Conservation (phyloP, 2,113 vertebrate species). For the Brachypteracias leptosomus region DNA sequence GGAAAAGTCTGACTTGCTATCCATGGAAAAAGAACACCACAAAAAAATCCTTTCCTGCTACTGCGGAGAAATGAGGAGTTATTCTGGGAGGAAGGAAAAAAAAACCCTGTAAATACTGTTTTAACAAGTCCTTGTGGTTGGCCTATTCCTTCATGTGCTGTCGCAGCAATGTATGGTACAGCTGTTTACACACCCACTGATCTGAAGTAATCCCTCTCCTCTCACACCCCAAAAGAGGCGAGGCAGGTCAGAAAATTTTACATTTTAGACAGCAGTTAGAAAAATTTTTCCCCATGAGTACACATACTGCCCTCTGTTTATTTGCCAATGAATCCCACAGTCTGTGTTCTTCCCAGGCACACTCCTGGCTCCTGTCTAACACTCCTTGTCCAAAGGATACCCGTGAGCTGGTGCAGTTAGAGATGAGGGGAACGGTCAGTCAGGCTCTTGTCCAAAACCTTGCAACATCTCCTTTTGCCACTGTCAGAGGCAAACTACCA, state of each 20-base stretch:
- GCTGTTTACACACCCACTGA: conserved; percentile 12
- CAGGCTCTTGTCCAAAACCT: neutral
- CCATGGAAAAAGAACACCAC: neutral
- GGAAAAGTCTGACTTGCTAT: conserved; percentile 5
- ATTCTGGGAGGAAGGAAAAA: neutral
- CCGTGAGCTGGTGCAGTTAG: neutral
- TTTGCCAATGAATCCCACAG: neutral
- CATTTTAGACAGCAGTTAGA: neutral
- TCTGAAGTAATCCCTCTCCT: neutral
- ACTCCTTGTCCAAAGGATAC: neutral
- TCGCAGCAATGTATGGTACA: neutral
- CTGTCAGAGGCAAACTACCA: neutral
- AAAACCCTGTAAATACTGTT: neutral
- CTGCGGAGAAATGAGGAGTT: neutral
- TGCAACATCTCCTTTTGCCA: neutral
- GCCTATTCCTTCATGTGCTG: neutral
- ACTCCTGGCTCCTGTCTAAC: neutral
- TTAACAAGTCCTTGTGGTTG: neutral
- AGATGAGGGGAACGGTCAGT: neutral
- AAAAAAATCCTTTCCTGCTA: neutral
- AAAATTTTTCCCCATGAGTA: neutral
- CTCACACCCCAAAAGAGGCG: neutral
- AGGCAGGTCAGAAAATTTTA: neutral
- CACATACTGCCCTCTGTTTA: neutral
- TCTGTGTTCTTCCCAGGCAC: neutral